These are phyloP conservation scores for Glareola pratincola DNA, from an alignment of 2,113 vertebrate genomes.

Conservation along the genomic window DNA sequence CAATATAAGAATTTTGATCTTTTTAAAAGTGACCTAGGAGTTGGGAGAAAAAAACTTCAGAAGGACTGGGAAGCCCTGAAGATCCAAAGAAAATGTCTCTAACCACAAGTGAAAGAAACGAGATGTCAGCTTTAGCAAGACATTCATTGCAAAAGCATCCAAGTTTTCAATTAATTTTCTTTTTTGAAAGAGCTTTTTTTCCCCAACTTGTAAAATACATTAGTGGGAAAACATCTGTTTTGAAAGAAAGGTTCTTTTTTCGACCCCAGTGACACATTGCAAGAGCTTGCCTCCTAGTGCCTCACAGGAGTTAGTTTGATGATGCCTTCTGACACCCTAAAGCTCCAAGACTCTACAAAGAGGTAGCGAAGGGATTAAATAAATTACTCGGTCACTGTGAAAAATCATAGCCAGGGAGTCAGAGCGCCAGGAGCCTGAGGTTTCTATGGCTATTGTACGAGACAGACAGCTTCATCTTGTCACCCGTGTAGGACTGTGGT, in stretches of 20 bases:
- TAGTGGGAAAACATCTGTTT: not conserved
- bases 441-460: not conserved
- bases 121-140: not conserved
- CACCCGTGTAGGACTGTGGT: accelerated
- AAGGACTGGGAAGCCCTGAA: not conserved
- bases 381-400: not conserved
- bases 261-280: not conserved
- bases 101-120: not conserved
- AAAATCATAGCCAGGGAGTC: not conserved
- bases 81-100: not conserved
- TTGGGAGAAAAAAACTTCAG: not conserved
- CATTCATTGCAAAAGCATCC: not conserved
- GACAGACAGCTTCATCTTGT: not conserved
- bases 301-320: not conserved
- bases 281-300: not conserved
- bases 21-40: not conserved
- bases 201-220: not conserved
- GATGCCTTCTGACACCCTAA: not conserved
- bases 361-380: not conserved
- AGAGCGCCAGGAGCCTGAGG: not conserved
- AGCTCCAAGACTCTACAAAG: not conserved
- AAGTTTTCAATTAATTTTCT: not conserved
- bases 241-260: not conserved
- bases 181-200: not conserved
- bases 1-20: not conserved